phyloP scores from a whole-genome alignment of 2,888 invertebrate genomes.

The Harpalus rufipes region DNA sequence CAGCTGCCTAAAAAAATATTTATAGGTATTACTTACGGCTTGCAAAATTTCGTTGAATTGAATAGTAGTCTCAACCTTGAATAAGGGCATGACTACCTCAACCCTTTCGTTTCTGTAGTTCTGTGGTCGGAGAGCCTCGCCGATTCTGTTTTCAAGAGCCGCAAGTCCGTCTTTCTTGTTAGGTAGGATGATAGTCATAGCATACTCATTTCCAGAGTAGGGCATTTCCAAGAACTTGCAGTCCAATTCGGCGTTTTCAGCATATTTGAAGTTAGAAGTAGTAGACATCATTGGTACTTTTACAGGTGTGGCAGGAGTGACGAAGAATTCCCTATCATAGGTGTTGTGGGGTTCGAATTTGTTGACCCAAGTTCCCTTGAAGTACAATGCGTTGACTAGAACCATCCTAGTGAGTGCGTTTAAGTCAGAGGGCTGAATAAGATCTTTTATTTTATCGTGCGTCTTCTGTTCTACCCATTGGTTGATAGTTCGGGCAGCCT shows the following conservation, averaged over 20 bases:
- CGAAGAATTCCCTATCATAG: conserved; percentile 71
- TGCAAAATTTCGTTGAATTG: conserved; percentile 70
- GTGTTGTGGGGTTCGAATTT: conserved; percentile 69
- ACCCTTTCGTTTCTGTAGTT: conserved; percentile 68
- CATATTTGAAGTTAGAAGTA: conserved; percentile 46
- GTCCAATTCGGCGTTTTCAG: conserved; percentile 51
- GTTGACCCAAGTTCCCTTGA: conserved; percentile 71
- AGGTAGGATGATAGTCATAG: conserved; percentile 72
- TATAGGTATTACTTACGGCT: conserved; percentile 69
- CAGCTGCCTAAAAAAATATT: not conserved
- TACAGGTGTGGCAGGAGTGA: conserved; percentile 68
- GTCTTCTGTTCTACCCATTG: conserved; percentile 74
- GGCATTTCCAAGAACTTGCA: conserved; percentile 62
- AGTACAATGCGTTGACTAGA: conserved; percentile 74
- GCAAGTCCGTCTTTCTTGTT: conserved; percentile 71
- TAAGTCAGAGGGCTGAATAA: conserved; percentile 71
- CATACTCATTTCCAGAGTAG: conserved; percentile 70
- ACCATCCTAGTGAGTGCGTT: conserved; percentile 71
- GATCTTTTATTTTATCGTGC: conserved; percentile 73
- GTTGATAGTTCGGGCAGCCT: conserved; percentile 73
- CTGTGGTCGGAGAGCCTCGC: conserved; percentile 68
- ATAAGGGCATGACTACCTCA: conserved; percentile 70
- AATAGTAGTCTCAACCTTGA: conserved; percentile 69
- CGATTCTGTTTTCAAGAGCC: conserved; percentile 69
- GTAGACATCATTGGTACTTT: conserved; percentile 73